Evolutionary conservation across 2,888 invertebrate genomes (phyloP).

Genomic region (Diploptera punctata): DNA sequence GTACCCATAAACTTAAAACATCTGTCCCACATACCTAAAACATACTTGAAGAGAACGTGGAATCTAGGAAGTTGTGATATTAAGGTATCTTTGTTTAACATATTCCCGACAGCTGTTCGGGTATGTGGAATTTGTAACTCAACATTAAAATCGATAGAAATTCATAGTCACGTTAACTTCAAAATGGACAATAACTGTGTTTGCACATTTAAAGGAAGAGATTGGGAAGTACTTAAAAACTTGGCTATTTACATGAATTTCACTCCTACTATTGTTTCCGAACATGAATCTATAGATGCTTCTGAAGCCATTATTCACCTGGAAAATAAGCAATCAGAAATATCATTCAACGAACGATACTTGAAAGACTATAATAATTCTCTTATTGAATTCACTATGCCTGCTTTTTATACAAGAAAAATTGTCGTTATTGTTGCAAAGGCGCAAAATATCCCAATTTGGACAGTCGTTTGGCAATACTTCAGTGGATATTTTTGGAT

Average conservation of each 20-base stretch:
- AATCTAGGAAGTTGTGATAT: background rate
- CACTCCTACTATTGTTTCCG: constrained; percentile 46
- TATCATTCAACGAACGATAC: background rate
- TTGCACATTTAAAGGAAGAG: constrained; percentile 51
- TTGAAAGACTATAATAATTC: background rate
- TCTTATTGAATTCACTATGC: constrained; percentile 52
- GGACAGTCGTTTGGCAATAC: constrained; percentile 49
- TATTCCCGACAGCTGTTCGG: background rate
- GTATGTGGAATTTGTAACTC: no score
- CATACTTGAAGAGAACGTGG: background rate
- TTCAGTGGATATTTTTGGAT: constrained; percentile 43
- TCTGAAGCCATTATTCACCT: background rate
- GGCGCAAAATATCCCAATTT: constrained; percentile 54
- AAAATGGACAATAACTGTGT: no score
- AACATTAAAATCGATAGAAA: no score
- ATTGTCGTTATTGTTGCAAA: constrained; percentile 56
- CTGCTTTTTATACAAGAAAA: constrained; percentile 51
- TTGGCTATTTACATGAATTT: constrained; percentile 53
- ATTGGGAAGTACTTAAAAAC: constrained; percentile 52
- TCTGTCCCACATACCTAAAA: background rate
- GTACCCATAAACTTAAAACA: background rate
- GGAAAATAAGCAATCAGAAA: constrained; percentile 17
- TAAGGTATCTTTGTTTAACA: background rate
- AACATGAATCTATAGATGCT: constrained; percentile 35
- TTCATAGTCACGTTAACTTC: no score